phyloP scores from a whole-genome alignment of 2,888 invertebrate genomes.

The Conomelus anceps region DNA sequence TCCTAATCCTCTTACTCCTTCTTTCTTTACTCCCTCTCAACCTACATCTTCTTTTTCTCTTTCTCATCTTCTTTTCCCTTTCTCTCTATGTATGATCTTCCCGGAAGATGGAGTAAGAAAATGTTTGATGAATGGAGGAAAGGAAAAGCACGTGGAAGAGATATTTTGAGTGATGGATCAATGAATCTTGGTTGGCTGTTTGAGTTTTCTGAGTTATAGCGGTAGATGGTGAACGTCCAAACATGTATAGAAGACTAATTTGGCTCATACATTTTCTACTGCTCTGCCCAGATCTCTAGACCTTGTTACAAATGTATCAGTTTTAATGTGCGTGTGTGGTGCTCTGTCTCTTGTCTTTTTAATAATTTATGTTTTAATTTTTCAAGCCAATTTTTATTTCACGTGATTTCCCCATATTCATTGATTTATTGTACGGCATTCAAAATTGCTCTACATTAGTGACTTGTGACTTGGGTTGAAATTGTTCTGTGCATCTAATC shows the following conservation, averaged over 20 bases:
- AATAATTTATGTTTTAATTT: too few relatives aligned
- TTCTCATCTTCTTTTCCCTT: too few relatives aligned
- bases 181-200: background rate
- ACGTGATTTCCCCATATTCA: too few relatives aligned
- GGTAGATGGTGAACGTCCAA: background rate
- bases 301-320: background rate
- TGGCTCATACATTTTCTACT: background rate
- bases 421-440: too few relatives aligned
- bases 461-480: too few relatives aligned
- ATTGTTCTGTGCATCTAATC: too few relatives aligned
- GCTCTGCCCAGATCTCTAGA: background rate
- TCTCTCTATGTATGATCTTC: too few relatives aligned
- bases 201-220: background rate
- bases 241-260: background rate
- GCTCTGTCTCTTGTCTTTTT: background rate
- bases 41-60: too few relatives aligned
- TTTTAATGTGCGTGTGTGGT: background rate
- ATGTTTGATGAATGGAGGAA: too few relatives aligned
- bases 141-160: too few relatives aligned
- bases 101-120: background rate
- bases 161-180: background rate
- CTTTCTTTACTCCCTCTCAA: background rate
- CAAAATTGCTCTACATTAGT: too few relatives aligned
- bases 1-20: background rate
- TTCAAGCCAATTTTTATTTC: too few relatives aligned